A percentile compares a stretch with the other conserved stretches of the same genome.
These are phyloP conservation scores for Potamilus streckersoni DNA, from an alignment of 1,140 invertebrate species.

Conservation along the genomic window DNA sequence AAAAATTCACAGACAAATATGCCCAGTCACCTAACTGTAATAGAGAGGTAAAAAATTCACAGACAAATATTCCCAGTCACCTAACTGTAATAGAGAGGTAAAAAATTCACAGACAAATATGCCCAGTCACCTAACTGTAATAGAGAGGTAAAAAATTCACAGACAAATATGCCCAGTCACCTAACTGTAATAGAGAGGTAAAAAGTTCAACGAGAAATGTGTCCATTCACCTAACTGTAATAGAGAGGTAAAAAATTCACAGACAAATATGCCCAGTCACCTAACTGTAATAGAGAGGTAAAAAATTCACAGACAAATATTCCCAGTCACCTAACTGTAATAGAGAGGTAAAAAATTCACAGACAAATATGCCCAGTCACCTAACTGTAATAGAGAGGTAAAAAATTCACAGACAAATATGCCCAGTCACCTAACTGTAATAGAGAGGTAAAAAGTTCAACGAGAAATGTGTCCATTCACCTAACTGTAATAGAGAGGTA, in stretches of 20 bases:
- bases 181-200: too few species aligned
- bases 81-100: conserved; percentile 65
- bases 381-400: conserved; percentile 65
- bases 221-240: conserved; percentile 63
- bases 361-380: conserved; percentile 60
- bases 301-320: too few species aligned
- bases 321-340: too few species aligned
- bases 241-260: conserved; percentile 49
- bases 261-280: not conserved
- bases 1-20: too few species aligned
- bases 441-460: not conserved
- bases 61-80: conserved; percentile 60
- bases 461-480: too few species aligned
- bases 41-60: conserved; percentile 27
- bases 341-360: conserved; percentile 27
- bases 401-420: not conserved
- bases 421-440: not conserved
- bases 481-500: too few species aligned
- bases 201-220: conserved; percentile 57
- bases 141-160: not conserved
- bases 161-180: too few species aligned
- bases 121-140: not conserved
- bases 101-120: not conserved
- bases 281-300: not conserved
- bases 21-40: too few species aligned